Evolutionary conservation across 2,888 invertebrate genomes (phyloP).

Genomic region (Hesperia comma): DNA sequence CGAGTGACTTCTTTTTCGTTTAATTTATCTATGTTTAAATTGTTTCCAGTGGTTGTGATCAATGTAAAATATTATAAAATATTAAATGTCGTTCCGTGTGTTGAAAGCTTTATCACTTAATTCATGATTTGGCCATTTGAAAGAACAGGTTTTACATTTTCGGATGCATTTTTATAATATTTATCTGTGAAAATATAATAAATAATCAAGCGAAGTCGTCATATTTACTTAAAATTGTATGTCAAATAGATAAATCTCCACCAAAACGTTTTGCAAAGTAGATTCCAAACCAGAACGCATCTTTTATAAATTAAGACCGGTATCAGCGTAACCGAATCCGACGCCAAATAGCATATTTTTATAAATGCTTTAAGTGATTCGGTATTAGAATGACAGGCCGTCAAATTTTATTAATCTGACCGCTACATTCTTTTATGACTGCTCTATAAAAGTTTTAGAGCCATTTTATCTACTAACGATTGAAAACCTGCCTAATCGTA

Average conservation of each 20-base stretch:
- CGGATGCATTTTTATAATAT: conserved; percentile 13
- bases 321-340: conserved; percentile 35
- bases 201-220: conserved; percentile 29
- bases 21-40: no score
- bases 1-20: no score
- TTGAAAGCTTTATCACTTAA: conserved; percentile 25
- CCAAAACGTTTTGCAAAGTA: conserved; percentile 24
- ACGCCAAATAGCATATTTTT: conserved; percentile 48
- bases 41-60: not conserved
- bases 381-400: conserved; percentile 69
- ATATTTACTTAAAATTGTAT: conserved; percentile 47
- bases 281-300: conserved; percentile 41
- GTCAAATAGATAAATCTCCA: conserved; percentile 37
- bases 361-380: conserved; percentile 53
- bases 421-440: conserved; percentile 69
- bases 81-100: not conserved
- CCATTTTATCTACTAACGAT: conserved; percentile 73
- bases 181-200: conserved; percentile 22
- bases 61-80: no score
- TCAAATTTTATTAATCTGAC: conserved; percentile 71
- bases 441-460: conserved; percentile 75
- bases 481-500: conserved; percentile 71
- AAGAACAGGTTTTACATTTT: conserved; percentile 25
- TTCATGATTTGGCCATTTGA: conserved; percentile 16
- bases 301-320: conserved; percentile 41